Percentiles rank a stretch among this genome's conserved stretches.
Evolutionary conservation across 2,888 invertebrate species (phyloP).

Genomic region (Melipona beecheii): DNA sequence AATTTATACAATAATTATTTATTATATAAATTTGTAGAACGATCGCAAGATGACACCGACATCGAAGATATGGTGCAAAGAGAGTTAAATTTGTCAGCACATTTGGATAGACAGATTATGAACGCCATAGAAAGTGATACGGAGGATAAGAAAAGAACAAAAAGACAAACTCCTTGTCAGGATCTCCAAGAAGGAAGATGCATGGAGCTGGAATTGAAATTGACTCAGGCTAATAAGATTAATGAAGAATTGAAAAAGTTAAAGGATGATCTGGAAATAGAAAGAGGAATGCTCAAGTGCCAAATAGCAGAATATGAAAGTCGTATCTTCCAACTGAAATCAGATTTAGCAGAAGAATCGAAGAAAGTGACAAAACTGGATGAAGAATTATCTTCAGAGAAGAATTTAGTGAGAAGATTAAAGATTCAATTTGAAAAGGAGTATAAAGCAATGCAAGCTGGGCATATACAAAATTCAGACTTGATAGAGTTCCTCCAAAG

Average conservation of each 20-base stretch:
- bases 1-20: background rate
- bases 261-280: slow-evolving; percentile 79
- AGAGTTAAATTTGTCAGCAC: slow-evolving; percentile 87
- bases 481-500: slow-evolving; percentile 78
- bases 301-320: slow-evolving; percentile 80
- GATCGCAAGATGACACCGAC: slow-evolving; percentile 75
- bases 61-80: slow-evolving; percentile 85
- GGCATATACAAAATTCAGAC: slow-evolving; percentile 77
- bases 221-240: slow-evolving; percentile 73
- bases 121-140: slow-evolving; percentile 85
- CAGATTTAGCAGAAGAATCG: slow-evolving; percentile 77
- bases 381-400: slow-evolving; percentile 77
- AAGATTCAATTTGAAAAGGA: slow-evolving; percentile 77
- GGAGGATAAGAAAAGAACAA: slow-evolving; percentile 64
- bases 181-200: background rate
- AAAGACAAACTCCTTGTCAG: background rate
- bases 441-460: slow-evolving; percentile 67
- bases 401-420: slow-evolving; percentile 72
- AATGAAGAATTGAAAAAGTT: slow-evolving; percentile 77
- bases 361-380: slow-evolving; percentile 74
- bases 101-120: slow-evolving; percentile 86
- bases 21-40: slow-evolving; percentile 28
- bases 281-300: slow-evolving; percentile 77
- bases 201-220: slow-evolving; percentile 63
- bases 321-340: slow-evolving; percentile 79